Conservation (phyloP, 2,888 invertebrate species). For the Philopedon plagiatum region DNA sequence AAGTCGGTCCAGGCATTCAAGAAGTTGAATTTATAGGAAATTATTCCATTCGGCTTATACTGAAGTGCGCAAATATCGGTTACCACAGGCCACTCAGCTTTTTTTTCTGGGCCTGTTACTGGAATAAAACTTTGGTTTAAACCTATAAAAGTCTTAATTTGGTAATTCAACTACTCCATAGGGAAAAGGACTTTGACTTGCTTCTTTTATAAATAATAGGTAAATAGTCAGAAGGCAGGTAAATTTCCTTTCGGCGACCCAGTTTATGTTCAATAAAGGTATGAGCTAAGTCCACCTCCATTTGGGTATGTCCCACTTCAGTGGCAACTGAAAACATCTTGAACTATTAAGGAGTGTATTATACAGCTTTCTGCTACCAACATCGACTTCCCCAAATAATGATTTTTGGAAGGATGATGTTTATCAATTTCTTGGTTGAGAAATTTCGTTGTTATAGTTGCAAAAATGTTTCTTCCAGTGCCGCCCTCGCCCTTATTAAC, state of each 20-base stretch:
- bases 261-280: background rate
- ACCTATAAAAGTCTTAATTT: background rate
- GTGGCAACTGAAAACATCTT: no score
- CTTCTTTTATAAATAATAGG: background rate
- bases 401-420: background rate
- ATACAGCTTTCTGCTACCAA: background rate
- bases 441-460: background rate
- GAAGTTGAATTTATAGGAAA: background rate
- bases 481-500: background rate
- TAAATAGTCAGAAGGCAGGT: background rate
- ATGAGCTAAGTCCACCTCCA: background rate
- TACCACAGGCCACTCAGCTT: background rate
- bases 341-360: background rate
- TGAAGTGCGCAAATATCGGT: background rate
- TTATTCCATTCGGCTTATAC: background rate
- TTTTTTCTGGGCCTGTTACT: background rate
- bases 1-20: background rate
- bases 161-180: background rate
- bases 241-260: background rate
- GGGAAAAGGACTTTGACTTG: slow-evolving; percentile 1
- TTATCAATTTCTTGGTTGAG: background rate
- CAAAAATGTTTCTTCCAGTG: background rate
- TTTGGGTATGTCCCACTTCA: background rate
- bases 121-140: background rate
- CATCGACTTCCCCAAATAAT: background rate